phyloP scores from a whole-genome alignment of 1,140 invertebrate species.

The Aradophagus sp. region DNA sequence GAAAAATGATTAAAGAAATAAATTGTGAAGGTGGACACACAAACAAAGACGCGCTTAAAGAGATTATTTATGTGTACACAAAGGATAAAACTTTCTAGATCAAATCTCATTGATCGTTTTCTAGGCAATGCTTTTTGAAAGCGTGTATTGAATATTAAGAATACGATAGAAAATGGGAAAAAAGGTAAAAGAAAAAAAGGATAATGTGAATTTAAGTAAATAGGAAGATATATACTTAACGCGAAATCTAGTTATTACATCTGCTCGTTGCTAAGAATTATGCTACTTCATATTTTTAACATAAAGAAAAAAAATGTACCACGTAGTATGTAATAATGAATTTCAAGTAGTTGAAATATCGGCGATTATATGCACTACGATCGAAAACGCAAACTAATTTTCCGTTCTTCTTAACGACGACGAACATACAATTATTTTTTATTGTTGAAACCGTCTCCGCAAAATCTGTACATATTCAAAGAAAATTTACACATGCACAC shows the following conservation, averaged over 20 bases:
- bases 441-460: not conserved
- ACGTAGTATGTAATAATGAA: slow-evolving; percentile 51
- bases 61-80: slow-evolving; percentile 60
- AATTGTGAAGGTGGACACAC: too few species aligned
- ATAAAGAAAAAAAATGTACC: slow-evolving; percentile 56
- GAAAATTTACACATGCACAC: slow-evolving; percentile 6
- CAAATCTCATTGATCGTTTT: slow-evolving; percentile 59
- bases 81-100: slow-evolving; percentile 42
- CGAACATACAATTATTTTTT: slow-evolving; percentile 2
- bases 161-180: slow-evolving; percentile 23
- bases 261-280: too few species aligned
- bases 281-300: slow-evolving; percentile 62
- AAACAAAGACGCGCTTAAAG: slow-evolving; percentile 55
- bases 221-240: too few species aligned
- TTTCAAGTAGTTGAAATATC: slow-evolving; percentile 51
- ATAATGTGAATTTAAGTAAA: too few species aligned
- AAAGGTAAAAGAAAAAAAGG: slow-evolving; percentile 8
- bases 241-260: too few species aligned
- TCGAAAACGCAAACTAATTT: slow-evolving; percentile 47
- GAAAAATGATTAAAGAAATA: too few species aligned
- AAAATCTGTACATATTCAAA: slow-evolving; percentile 16
- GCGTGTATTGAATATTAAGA: slow-evolving; percentile 28
- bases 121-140: slow-evolving; percentile 35
- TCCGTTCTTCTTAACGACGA: slow-evolving; percentile 6
- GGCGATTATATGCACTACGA: slow-evolving; percentile 38